Conservation (phyloP, 2,113 vertebrate species). For the Diadophis punctatus region DNA sequence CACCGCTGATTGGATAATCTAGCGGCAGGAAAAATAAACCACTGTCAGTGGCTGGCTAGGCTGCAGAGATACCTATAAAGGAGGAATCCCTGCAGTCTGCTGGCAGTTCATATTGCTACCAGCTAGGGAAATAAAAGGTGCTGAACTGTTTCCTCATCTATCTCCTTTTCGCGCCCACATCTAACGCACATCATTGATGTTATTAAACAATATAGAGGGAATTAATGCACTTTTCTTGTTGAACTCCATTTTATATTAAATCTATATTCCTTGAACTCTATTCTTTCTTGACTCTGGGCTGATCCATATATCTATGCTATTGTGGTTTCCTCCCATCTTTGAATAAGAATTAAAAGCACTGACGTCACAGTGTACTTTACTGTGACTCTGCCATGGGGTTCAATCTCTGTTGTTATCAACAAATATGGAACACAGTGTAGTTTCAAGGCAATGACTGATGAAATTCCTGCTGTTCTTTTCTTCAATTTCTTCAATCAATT, state of each 20-base stretch:
- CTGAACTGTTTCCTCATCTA: too few species aligned
- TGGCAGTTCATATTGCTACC: too few species aligned
- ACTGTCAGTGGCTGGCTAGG: too few species aligned
- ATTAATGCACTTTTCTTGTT: background rate
- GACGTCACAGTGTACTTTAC: background rate
- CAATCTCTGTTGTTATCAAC: background rate
- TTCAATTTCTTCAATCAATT: background rate
- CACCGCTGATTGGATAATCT: too few species aligned
- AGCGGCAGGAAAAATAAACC: too few species aligned
- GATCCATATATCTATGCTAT: background rate
- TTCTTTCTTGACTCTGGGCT: background rate
- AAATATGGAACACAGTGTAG: background rate
- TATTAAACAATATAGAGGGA: background rate
- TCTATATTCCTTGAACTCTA: background rate
- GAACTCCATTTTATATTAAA: background rate
- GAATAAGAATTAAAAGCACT: background rate
- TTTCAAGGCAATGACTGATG: background rate
- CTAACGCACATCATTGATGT: background rate
- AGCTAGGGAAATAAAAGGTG: too few species aligned
- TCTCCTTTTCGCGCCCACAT: too few species aligned
- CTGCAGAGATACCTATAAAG: too few species aligned
- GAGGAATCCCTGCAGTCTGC: too few species aligned
- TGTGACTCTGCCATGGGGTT: background rate
- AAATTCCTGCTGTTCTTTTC: background rate
- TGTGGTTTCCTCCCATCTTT: background rate